A percentile compares a stretch with the other conserved stretches of the same genome.
These are phyloP conservation scores for Cecidostiba fungosa DNA, from an alignment of 2,888 invertebrate species.

Conservation along the genomic window DNA sequence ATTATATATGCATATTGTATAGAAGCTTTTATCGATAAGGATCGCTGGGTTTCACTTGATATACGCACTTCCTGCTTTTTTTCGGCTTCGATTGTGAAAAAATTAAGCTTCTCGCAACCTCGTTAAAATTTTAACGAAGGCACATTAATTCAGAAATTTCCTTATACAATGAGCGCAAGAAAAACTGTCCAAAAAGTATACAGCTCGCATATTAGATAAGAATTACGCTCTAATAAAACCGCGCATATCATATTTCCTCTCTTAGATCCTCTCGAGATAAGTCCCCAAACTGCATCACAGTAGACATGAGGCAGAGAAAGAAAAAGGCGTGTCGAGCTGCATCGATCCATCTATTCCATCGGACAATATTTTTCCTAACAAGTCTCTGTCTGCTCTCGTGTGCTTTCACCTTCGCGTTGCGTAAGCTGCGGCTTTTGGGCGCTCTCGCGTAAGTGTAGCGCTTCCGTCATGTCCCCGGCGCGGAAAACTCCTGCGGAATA, in stretches of 20 bases:
- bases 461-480: constrained; percentile 71
- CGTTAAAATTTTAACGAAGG: no score
- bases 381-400: background rate
- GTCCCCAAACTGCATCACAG: background rate
- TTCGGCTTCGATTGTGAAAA: no score
- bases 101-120: no score
- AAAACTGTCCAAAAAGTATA: no score
- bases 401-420: constrained; percentile 74
- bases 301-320: background rate
- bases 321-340: background rate
- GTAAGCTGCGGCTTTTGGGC: constrained; percentile 69
- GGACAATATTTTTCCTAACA: constrained; percentile 71
- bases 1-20: background rate
- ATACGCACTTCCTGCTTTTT: no score
- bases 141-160: no score
- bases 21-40: no score
- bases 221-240: no score
- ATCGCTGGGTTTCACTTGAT: no score
- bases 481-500: constrained; percentile 51
- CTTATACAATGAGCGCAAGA: no score
- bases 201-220: no score
- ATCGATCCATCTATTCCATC: background rate
- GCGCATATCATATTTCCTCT: background rate
- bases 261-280: background rate
- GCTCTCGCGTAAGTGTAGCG: constrained; percentile 72